phyloP scores from a whole-genome alignment of 2,888 invertebrate species.

The Ferrisia virgata region DNA sequence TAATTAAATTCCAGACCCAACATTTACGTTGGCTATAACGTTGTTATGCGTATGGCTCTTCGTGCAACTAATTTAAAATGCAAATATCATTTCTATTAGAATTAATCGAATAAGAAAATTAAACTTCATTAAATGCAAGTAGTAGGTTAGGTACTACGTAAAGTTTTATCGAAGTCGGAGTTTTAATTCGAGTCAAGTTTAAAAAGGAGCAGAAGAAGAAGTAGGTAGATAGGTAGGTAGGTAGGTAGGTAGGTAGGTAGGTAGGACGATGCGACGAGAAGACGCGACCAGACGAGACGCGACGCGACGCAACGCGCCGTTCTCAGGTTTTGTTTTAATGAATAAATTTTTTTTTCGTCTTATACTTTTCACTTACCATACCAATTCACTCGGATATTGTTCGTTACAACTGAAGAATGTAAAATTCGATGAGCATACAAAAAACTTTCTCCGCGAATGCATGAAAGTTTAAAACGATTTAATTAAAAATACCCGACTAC shows the following conservation, averaged over 20 bases:
- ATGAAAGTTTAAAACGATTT: constrained; percentile 28
- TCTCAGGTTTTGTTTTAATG: constrained; percentile 24
- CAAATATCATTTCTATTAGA: constrained; percentile 20
- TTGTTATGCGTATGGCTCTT: not conserved
- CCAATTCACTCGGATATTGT: constrained; percentile 15
- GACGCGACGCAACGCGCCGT: too few relatives aligned
- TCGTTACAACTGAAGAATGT: constrained; percentile 10
- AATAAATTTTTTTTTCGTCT: not conserved
- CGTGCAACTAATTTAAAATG: constrained; percentile 21
- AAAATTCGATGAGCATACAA: constrained; percentile 22
- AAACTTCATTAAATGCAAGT: constrained; percentile 13
- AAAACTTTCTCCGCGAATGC: not conserved
- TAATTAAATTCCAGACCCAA: not conserved
- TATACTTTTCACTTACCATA: not conserved
- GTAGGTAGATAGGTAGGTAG: too few relatives aligned
- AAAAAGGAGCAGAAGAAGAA: too few relatives aligned
- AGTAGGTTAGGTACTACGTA: not conserved
- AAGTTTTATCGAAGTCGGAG: constrained; percentile 17
- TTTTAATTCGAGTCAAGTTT: not conserved
- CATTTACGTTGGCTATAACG: not conserved
- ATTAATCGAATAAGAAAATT: constrained; percentile 23
- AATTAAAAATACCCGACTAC: constrained; percentile 21
- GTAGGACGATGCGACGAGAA: too few relatives aligned
- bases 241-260: too few relatives aligned
- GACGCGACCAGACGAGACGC: not conserved